Percentiles rank a stretch among this genome's conserved stretches.
phyloP scores from a whole-genome alignment of 2,797 vertebrate genomes.

The Poecilia wingei region DNA sequence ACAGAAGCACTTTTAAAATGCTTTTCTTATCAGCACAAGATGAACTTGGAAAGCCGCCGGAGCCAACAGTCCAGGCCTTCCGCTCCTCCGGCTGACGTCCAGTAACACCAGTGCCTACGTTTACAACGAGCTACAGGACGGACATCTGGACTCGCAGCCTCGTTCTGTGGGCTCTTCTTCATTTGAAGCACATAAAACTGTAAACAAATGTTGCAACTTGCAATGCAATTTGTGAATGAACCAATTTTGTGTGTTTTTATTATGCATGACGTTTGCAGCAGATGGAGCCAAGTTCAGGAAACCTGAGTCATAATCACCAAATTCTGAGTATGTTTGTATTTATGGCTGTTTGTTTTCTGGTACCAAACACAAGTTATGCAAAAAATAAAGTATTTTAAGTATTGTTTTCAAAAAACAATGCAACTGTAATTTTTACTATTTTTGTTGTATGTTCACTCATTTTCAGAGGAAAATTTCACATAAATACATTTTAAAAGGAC shows the following conservation, averaged over 20 bases:
- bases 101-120: slow-evolving; percentile 54
- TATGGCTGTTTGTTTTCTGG: slow-evolving; percentile 30
- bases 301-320: slow-evolving; percentile 58
- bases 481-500: neutral
- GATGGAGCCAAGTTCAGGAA: slow-evolving; percentile 54
- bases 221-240: slow-evolving; percentile 47
- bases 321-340: slow-evolving; percentile 18
- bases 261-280: slow-evolving; percentile 43
- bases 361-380: slow-evolving; percentile 26
- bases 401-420: slow-evolving; percentile 25
- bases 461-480: neutral
- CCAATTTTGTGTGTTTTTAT: slow-evolving; percentile 45
- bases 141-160: slow-evolving; percentile 1
- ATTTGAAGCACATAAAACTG: slow-evolving; percentile 8
- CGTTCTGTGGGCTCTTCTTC: neutral
- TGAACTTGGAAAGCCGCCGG: neutral
- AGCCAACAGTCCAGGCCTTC: slow-evolving; percentile 30
- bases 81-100: slow-evolving; percentile 3
- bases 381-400: slow-evolving; percentile 67
- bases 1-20: neutral
- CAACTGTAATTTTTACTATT: neutral
- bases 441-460: neutral
- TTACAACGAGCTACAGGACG: slow-evolving; percentile 35
- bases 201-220: slow-evolving; percentile 24
- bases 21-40: slow-evolving; percentile 8